Conservation (phyloP, 2,113 vertebrate species). For the Macquaria australasica region DNA sequence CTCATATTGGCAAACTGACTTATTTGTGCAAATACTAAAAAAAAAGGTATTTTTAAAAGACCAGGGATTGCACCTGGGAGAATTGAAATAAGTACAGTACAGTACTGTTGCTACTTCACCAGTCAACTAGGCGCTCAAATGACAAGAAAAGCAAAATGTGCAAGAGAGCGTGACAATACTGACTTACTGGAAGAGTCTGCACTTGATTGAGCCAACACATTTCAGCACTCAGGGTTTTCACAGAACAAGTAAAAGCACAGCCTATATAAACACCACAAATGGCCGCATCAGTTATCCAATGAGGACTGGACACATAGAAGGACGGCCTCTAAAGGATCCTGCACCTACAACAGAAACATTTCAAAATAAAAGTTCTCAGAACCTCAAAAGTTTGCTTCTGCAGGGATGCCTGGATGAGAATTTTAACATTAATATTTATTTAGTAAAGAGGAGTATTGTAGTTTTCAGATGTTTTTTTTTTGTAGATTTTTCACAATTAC, state of each 20-base stretch:
- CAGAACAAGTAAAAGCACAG: not conserved
- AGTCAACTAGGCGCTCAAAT: not conserved
- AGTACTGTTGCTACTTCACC: not conserved
- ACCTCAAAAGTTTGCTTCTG: not conserved
- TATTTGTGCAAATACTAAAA: not conserved
- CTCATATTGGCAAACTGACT: not conserved
- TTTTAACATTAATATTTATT: not conserved
- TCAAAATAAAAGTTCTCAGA: constrained; percentile 34
- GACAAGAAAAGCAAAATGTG: not conserved
- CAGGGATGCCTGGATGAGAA: not conserved
- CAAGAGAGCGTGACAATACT: not conserved
- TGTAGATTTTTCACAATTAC: not conserved
- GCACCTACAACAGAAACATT: not conserved
- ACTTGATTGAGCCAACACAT: not conserved
- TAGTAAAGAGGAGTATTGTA: not conserved
- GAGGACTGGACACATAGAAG: not conserved
- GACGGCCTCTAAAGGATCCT: not conserved
- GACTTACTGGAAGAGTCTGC: constrained; percentile 2
- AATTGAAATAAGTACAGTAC: not conserved
- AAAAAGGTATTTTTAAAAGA: not conserved
- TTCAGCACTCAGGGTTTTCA: not conserved
- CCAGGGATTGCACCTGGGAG: too few relatives aligned
- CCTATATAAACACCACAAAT: not conserved
- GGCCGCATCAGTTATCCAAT: not conserved
- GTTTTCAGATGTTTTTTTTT: not conserved